A percentile compares a stretch with the other conserved stretches of the same genome.
phyloP scores from a whole-genome alignment of 2,797 vertebrate genomes.

The Phataginus tetradactyla region DNA sequence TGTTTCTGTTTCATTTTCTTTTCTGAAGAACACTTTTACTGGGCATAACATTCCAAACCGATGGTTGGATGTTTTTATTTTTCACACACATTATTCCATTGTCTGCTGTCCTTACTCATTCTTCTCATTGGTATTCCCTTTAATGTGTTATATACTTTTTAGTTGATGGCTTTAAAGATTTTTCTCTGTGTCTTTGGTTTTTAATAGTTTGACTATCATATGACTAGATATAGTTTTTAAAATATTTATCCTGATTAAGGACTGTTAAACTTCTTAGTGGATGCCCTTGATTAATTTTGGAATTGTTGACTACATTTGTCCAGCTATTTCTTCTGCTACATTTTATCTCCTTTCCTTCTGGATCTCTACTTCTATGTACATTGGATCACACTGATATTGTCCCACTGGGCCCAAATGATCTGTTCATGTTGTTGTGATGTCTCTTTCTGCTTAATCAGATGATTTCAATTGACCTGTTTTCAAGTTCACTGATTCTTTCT shows the following conservation, averaged over 20 bases:
- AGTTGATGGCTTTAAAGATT: background rate
- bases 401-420: background rate
- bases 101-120: background rate
- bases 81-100: background rate
- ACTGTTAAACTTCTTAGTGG: background rate
- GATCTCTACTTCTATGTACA: background rate
- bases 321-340: background rate
- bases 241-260: background rate
- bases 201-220: background rate
- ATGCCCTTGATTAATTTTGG: background rate
- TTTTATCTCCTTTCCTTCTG: background rate
- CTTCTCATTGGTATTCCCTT: background rate
- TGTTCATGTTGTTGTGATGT: background rate
- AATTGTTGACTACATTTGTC: background rate
- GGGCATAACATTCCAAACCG: background rate
- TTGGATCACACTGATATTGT: background rate
- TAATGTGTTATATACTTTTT: background rate
- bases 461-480: background rate
- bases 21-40: conserved; percentile 18
- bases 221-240: background rate
- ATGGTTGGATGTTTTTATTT: background rate
- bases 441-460: background rate
- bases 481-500: background rate
- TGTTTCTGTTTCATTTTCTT: background rate
- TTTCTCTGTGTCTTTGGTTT: background rate